Percentiles rank a stretch among this genome's conserved stretches.
These are phyloP conservation scores for Enhydra lutris DNA, from an alignment of 2,113 vertebrate genomes.

Conservation along the genomic window DNA sequence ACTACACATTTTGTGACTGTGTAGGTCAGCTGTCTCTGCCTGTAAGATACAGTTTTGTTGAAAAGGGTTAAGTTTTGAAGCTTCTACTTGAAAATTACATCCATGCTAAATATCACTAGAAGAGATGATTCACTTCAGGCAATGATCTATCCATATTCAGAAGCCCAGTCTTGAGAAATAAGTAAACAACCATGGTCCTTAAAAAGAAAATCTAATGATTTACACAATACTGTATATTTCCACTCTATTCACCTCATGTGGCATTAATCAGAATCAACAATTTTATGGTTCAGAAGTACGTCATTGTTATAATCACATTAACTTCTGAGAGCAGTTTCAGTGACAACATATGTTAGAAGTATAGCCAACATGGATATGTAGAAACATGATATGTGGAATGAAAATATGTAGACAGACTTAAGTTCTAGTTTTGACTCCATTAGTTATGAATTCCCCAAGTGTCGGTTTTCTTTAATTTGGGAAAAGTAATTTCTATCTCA, in stretches of 20 bases:
- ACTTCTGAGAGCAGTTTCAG: constrained; percentile 29
- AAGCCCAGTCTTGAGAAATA: constrained; percentile 69
- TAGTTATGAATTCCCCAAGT: not conserved
- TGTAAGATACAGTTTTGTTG: not conserved
- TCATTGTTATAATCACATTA: constrained; percentile 66
- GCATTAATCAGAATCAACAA: constrained; percentile 60
- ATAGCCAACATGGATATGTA: not conserved
- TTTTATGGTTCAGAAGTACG: constrained; percentile 56
- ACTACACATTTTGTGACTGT: not conserved
- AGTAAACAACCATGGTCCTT: constrained; percentile 59
- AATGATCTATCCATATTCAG: constrained; percentile 41
- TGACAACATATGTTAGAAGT: constrained; percentile 16
- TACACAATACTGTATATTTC: constrained; percentile 74
- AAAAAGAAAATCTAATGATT: constrained; percentile 11
- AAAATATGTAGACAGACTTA: not conserved
- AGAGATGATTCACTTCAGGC: constrained; percentile 48
- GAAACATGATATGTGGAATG: not conserved
- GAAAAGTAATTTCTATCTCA: not conserved
- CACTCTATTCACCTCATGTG: constrained; percentile 48
- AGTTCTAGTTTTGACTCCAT: not conserved
- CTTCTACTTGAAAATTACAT: not conserved
- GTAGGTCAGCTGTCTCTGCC: not conserved
- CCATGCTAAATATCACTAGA: not conserved
- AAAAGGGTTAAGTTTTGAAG: not conserved
- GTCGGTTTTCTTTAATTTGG: not conserved